Percentiles rank a stretch among this genome's conserved stretches.
These are phyloP conservation scores for Petroica traversi DNA, from an alignment of 2,113 vertebrate genomes.

Conservation along the genomic window DNA sequence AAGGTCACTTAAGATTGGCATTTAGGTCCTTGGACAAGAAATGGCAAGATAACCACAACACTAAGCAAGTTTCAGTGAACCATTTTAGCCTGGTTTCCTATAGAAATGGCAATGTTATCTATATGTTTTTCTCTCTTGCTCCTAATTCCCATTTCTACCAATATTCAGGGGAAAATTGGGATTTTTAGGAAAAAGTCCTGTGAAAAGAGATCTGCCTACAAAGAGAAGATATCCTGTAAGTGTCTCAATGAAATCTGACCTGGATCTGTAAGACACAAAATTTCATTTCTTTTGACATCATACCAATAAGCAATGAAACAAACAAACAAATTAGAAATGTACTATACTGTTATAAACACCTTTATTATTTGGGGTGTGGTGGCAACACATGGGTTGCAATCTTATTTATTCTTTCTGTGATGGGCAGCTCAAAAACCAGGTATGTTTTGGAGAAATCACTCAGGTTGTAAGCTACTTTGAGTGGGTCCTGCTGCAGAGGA, in stretches of 20 bases:
- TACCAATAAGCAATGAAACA: background rate
- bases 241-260: background rate
- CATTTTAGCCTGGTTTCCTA: background rate
- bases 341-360: background rate
- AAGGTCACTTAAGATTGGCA: fast-evolving
- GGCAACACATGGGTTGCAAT: background rate
- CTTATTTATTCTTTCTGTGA: background rate
- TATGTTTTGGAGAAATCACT: background rate
- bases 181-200: background rate
- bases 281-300: background rate
- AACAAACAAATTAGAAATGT: background rate
- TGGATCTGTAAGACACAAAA: background rate
- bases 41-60: background rate
- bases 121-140: background rate
- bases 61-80: background rate
- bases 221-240: background rate
- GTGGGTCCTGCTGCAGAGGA: background rate
- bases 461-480: background rate
- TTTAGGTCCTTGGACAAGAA: background rate
- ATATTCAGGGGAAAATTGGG: background rate
- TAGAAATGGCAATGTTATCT: background rate
- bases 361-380: background rate
- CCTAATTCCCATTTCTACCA: background rate
- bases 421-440: background rate
- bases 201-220: background rate